Conservation (phyloP, 1,140 invertebrate genomes). For the Ceratitis capitata region DNA sequence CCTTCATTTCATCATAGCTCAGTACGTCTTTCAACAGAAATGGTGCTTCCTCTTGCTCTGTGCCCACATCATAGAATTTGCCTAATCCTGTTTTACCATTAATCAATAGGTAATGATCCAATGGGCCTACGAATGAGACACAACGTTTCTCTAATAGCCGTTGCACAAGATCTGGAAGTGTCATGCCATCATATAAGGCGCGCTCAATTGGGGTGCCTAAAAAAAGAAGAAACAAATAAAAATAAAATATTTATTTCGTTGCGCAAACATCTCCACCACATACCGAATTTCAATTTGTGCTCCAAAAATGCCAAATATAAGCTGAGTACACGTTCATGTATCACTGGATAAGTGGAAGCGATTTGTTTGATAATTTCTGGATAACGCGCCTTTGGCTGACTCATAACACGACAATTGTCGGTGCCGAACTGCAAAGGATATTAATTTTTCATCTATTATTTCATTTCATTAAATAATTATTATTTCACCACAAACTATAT, state of each 20-base stretch:
- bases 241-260: background rate
- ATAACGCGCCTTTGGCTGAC: conserved; percentile 43
- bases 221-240: background rate
- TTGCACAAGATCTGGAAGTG: conserved; percentile 50
- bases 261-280: background rate
- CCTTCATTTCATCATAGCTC: conserved; percentile 60
- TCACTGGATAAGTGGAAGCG: conserved; percentile 57
- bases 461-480: background rate
- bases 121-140: conserved; percentile 44
- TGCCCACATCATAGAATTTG: conserved; percentile 50
- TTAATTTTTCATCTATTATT: too few species aligned
- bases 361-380: conserved; percentile 48
- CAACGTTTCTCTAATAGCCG: conserved; percentile 55
- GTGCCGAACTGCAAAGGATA: conserved; percentile 43
- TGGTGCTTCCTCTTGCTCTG: conserved; percentile 40
- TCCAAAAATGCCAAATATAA: conserved; percentile 54
- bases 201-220: background rate
- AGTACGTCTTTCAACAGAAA: conserved; percentile 49
- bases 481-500: background rate
- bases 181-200: background rate
- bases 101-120: conserved; percentile 45
- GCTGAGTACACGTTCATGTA: conserved; percentile 52
- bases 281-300: conserved; percentile 55
- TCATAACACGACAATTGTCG: conserved; percentile 43
- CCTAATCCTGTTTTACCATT: conserved; percentile 40